Evolutionary conservation across 2,113 vertebrate species (phyloP).

Genomic region (Oncorhynchus gorbuscha): DNA sequence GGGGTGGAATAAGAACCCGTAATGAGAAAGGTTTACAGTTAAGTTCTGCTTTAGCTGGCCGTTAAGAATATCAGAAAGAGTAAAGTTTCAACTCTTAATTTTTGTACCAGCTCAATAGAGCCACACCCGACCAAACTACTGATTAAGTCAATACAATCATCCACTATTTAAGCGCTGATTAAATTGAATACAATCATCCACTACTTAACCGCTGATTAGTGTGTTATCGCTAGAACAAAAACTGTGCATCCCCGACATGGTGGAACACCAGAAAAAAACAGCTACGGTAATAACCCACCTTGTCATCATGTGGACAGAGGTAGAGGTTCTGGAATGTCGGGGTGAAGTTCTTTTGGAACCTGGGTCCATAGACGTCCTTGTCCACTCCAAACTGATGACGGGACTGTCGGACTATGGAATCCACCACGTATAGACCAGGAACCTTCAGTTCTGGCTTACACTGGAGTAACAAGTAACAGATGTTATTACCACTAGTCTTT

Average conservation of each 20-base stretch:
- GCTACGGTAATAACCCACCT: conserved; percentile 74
- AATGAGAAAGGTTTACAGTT: neutral
- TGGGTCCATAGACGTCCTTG: conserved; percentile 97
- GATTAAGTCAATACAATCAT: too few species aligned
- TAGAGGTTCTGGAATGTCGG: conserved; percentile 98
- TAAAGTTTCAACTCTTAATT: neutral
- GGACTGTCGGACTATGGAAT: conserved; percentile 97
- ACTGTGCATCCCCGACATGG: too few species aligned
- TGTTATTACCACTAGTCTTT: too few species aligned
- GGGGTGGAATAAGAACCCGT: neutral
- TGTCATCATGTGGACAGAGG: conserved; percentile 94
- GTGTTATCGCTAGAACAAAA: too few species aligned
- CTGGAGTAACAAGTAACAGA: conserved; percentile 62
- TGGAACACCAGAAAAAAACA: neutral
- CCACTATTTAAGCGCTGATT: too few species aligned
- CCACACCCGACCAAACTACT: too few species aligned
- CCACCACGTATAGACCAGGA: conserved; percentile 94
- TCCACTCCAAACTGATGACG: conserved; percentile 97
- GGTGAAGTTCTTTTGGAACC: conserved; percentile 96
- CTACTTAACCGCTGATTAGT: too few species aligned
- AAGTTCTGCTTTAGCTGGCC: neutral
- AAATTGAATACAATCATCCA: too few species aligned
- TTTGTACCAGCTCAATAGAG: too few species aligned
- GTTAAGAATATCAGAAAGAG: neutral
- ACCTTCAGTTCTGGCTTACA: conserved; percentile 98